These are phyloP conservation scores for Arctia plantaginis DNA, from an alignment of 2,888 invertebrate species.

Conservation along the genomic window DNA sequence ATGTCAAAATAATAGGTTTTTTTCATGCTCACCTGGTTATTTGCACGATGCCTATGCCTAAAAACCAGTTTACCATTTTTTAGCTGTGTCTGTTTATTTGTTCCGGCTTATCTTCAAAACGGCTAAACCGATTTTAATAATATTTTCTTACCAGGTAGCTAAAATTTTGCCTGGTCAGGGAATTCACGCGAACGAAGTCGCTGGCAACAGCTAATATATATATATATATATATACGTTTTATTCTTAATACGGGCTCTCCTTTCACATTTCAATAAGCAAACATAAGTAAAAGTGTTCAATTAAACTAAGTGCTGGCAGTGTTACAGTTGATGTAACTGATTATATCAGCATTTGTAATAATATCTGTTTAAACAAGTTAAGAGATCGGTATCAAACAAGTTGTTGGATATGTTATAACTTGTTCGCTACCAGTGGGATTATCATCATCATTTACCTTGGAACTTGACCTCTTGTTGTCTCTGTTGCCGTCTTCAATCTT, in stretches of 20 bases:
- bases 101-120: too few relatives aligned
- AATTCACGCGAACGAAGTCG: too few relatives aligned
- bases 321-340: neutral
- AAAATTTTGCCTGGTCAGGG: too few relatives aligned
- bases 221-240: neutral
- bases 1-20: too few relatives aligned
- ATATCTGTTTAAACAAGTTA: constrained; percentile 3
- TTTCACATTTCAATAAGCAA: constrained; percentile 35
- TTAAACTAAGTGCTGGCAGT: neutral
- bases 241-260: neutral
- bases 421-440: neutral
- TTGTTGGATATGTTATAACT: neutral
- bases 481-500: neutral
- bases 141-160: too few relatives aligned
- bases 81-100: too few relatives aligned
- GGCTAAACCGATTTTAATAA: too few relatives aligned
- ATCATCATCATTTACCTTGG: neutral
- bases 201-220: too few relatives aligned
- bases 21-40: too few relatives aligned
- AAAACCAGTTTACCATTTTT: too few relatives aligned
- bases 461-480: neutral
- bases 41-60: too few relatives aligned
- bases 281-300: constrained; percentile 12
- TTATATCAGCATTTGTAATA: neutral
- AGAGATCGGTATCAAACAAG: neutral